Evolutionary conservation across 2,113 vertebrate species (phyloP).

Genomic region (Rhipidura dahli): DNA sequence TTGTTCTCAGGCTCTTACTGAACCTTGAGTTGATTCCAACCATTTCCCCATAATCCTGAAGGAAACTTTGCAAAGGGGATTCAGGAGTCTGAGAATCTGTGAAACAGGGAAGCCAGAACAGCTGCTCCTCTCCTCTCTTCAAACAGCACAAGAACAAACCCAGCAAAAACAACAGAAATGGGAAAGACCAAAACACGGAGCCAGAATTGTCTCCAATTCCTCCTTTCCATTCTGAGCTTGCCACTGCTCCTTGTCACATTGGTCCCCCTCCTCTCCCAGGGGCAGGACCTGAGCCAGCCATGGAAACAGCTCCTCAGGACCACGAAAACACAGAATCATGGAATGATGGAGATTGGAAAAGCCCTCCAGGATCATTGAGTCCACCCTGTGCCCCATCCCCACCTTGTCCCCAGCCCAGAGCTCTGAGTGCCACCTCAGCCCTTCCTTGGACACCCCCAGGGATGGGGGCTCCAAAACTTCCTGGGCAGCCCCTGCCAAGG

Average conservation of each 20-base stretch:
- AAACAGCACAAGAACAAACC: background rate
- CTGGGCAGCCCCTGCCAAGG: background rate
- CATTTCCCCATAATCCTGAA: background rate
- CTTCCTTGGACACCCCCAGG: background rate
- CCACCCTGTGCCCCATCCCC: fast-evolving
- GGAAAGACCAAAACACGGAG: fast-evolving
- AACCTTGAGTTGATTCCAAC: background rate
- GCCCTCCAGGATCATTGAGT: fast-evolving
- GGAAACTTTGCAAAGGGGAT: background rate
- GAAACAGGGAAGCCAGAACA: background rate
- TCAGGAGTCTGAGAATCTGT: background rate
- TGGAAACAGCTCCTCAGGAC: background rate
- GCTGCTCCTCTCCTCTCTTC: background rate
- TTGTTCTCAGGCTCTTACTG: background rate
- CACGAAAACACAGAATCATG: background rate
- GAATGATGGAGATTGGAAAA: fast-evolving
- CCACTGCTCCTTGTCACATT: background rate
- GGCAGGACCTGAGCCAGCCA: background rate
- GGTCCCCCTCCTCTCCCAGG: background rate
- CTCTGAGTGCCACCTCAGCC: background rate
- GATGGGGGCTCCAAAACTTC: background rate
- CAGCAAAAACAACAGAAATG: background rate
- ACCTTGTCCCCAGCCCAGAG: background rate
- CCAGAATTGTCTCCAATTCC: background rate
- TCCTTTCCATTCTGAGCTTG: background rate